Conservation (phyloP, 2,888 invertebrate genomes). For the Dynastes grantii region DNA sequence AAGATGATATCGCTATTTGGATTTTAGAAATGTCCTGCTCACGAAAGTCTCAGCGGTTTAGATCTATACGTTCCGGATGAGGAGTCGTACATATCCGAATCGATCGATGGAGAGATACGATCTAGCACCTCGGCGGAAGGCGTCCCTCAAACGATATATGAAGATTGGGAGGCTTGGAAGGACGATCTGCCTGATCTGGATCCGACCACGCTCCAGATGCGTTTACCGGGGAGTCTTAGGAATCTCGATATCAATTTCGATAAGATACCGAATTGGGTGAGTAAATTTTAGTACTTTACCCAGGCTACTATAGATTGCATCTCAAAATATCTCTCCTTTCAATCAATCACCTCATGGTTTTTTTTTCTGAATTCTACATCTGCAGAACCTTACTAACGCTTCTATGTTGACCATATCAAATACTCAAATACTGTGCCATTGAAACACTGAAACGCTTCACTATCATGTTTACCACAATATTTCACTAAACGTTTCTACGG, state of each 20-base stretch:
- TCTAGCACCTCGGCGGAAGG: background rate
- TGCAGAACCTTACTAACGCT: no score
- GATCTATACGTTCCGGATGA: background rate
- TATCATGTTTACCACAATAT: no score
- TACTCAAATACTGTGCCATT: no score
- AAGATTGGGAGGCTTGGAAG: background rate
- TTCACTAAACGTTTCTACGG: no score
- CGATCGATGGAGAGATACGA: no score
- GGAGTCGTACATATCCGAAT: background rate
- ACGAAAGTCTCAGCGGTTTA: conserved; percentile 53
- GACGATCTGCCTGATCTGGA: background rate
- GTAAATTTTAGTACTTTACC: background rate
- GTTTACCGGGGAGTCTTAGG: conserved; percentile 4
- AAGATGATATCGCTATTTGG: no score
- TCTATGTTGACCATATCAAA: no score
- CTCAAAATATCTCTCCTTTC: no score
- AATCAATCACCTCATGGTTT: no score
- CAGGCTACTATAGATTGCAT: no score
- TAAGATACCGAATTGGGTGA: conserved; percentile 3
- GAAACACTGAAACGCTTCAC: no score
- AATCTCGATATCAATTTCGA: conserved; percentile 28
- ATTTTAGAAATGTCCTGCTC: conserved; percentile 48
- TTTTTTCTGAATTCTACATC: no score
- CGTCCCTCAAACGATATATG: background rate
- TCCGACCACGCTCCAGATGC: background rate